Evolutionary conservation across 53 echinoderm and acorn worm species (phyloP).

Genomic region (Hippasteria phrygiana): DNA sequence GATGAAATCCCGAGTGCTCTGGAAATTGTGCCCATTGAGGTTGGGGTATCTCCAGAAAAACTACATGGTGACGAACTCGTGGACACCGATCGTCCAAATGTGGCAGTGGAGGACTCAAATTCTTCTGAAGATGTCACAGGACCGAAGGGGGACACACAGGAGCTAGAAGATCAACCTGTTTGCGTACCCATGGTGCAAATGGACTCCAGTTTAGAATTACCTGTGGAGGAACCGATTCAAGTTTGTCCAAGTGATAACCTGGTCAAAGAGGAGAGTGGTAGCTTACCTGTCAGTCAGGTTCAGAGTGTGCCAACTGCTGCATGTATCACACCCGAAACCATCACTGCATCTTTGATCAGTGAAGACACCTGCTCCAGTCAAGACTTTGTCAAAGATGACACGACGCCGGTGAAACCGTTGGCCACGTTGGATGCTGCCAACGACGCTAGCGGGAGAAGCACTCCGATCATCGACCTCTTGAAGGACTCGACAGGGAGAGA

Average conservation of each 20-base stretch:
- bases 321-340: background rate
- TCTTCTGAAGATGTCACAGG: background rate
- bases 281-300: background rate
- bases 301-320: background rate
- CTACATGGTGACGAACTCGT: background rate
- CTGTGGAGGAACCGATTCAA: background rate
- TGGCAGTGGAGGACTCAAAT: background rate
- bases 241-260: background rate
- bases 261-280: background rate
- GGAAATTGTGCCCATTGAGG: background rate
- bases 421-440: slow-evolving; percentile 5
- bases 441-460: slow-evolving; percentile 20
- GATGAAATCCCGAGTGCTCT: background rate
- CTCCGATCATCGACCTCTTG: background rate
- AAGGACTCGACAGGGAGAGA: slow-evolving; percentile 44
- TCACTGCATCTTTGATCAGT: background rate
- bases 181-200: background rate
- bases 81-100: background rate
- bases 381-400: background rate
- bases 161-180: background rate
- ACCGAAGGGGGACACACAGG: background rate
- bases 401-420: background rate
- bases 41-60: background rate
- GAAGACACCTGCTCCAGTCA: slow-evolving; percentile 32
- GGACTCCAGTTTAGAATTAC: background rate